Conservation (phyloP, 1,140 invertebrate genomes). For the Apis florea region DNA sequence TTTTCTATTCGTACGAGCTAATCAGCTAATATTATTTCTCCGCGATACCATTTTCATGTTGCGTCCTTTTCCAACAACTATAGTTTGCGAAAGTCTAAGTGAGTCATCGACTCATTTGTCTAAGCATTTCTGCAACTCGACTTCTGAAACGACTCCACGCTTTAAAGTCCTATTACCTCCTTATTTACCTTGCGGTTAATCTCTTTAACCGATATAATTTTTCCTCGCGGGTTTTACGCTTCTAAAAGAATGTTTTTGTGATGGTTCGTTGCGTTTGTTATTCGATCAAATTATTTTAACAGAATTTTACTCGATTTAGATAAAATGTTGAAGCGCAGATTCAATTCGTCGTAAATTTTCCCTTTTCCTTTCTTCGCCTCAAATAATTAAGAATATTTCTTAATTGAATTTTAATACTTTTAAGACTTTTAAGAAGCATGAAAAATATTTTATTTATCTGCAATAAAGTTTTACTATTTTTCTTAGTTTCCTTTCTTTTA, state of each 20-base stretch:
- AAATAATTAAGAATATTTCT: too few relatives aligned
- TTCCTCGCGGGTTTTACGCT: background rate
- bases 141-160: background rate
- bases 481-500: background rate
- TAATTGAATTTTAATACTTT: too few relatives aligned
- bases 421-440: too few relatives aligned
- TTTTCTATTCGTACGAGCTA: background rate
- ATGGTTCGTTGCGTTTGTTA: background rate
- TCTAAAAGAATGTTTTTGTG: background rate
- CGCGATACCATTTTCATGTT: background rate
- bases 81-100: conserved; percentile 26
- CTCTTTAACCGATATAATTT: too few relatives aligned
- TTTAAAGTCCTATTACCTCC: background rate
- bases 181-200: background rate
- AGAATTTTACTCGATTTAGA: too few relatives aligned
- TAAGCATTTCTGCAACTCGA: conserved; percentile 22
- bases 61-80: conserved; percentile 4
- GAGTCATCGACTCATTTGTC: conserved; percentile 33
- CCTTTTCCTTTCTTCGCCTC: too few relatives aligned
- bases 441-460: too few relatives aligned
- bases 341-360: too few relatives aligned
- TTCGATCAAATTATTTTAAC: background rate
- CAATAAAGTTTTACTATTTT: too few relatives aligned
- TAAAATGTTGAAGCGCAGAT: too few relatives aligned
- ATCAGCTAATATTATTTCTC: conserved; percentile 1